Base-by-base conservation (phyloP, 2,113 vertebrate genomes). In the Dromiciops gliroides region DNA sequence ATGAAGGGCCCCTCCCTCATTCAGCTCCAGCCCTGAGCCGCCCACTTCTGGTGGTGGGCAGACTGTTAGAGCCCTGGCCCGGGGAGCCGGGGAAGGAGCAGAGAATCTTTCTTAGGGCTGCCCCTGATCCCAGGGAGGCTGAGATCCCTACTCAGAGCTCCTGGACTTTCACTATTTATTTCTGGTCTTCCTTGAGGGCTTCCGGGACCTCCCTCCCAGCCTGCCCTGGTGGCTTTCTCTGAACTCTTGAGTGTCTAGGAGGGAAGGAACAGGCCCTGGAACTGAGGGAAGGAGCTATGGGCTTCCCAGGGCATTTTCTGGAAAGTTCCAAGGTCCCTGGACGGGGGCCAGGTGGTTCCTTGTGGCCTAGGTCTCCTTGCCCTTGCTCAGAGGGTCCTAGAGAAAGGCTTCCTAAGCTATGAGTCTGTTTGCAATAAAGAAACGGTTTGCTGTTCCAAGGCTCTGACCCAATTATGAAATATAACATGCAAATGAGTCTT, bases 111-210 rank as follows among this genome's bases (percentile, higher is more conserved):
- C 44, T 44, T 91, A 93, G 90, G 0, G 0, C 89, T n/a, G 12
- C 52, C 93, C 90, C 3, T 9, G 88, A 95, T 31, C 49, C 83
- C 92, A 26, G 95, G 95, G 50, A 89, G 56, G 3, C 94, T 50
- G 96, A 96, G 95, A 95, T 96, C 91, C 94, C 67, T 22, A 67
- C 67, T 44, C n/a, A 83, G 67, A 83, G 37, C 67, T 83, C n/a
- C 19, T 44, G 67, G 67, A 44, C 67, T 83, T n/a, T 83, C 37
- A 83, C 67, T 83, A 44, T 83, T 83, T 83, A 83, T 83, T 83
- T 83, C 19, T 83, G 6, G 67, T 83, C 67, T 83, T 83, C 67
- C 67, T 44, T 83, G 26, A 83, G n/a, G 19, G n/a, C 19, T 44
- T 23, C n/a, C 44, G 3, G 7, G 67, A 44, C n/a, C n/a, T 83